phyloP scores from a whole-genome alignment of 2,797 vertebrate species.

The Periophthalmus magnuspinnatus region DNA sequence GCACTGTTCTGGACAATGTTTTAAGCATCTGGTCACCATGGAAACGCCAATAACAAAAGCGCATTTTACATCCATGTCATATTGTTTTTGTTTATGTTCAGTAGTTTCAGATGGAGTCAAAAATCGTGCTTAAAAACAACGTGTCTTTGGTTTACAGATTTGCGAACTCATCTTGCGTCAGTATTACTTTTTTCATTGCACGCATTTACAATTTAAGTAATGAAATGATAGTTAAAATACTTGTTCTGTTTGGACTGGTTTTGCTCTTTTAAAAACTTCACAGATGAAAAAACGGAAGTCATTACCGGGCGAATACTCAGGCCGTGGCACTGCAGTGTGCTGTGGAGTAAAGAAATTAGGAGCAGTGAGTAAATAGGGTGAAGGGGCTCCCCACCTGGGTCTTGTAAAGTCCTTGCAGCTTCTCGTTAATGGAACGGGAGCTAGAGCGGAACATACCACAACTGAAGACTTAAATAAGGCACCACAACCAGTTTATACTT shows the following conservation, averaged over 20 bases:
- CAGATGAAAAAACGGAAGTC: constrained; percentile 48
- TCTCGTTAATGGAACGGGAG: constrained; percentile 40
- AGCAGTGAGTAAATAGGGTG: constrained; percentile 44
- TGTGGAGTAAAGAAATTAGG: constrained; percentile 43
- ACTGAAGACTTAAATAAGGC: constrained; percentile 16
- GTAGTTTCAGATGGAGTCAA: background rate
- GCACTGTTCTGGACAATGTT: background rate
- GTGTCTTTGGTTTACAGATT: background rate
- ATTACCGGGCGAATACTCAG: constrained; percentile 44
- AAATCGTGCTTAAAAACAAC: background rate
- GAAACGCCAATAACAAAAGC: background rate
- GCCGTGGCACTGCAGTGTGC: constrained; percentile 33
- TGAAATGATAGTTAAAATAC: background rate
- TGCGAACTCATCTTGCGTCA: too few relatives aligned
- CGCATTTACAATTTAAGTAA: background rate
- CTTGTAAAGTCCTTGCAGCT: constrained; percentile 67
- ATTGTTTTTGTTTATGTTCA: background rate
- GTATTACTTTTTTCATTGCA: background rate
- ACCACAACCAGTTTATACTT: constrained; percentile 7
- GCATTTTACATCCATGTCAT: background rate
- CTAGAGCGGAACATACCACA: constrained; percentile 1
- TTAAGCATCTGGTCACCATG: background rate
- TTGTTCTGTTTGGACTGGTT: constrained; percentile 34
- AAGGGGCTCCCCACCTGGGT: constrained; percentile 63
- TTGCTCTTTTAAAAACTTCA: constrained; percentile 22